Base-by-base conservation (phyloP, 2,797 vertebrate genomes). In the Microtus agrestis region DNA sequence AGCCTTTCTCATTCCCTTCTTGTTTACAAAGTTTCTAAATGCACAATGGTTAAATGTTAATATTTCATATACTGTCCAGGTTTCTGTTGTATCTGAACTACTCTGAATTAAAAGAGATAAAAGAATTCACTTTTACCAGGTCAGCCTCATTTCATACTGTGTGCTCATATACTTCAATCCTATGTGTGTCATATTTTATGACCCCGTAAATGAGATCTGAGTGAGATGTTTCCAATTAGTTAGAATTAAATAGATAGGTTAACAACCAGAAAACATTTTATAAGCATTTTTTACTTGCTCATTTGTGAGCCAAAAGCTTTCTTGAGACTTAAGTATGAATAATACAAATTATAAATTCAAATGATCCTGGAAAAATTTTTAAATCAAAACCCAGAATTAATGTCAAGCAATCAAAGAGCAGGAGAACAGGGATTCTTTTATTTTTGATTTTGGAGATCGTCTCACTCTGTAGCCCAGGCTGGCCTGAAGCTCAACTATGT, bases 241-340 rank as follows among this genome's bases (percentile, higher is more conserved):
- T 94, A 87, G 43, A 91, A 5, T 76, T 94, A 91, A 76, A 95
- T 23, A 92, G 76, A 95, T 25, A 84, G 69, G 71, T 61, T 61
- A 91, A 93, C 17, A 95, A 78, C 48, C 69, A 91, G 29, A 89
- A 91, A 93, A 92, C 9, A 92, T 86, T 76, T 87, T 56, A 82
- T 78, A 80, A 79, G 59, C 21, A 76, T 89, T 93, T 95, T 88
- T 95, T n/a, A 6, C 48, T 91, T 91, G 48, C 17, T 78, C 54
- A 61, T 91, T 95, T 92, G 29, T 80, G 37, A 88, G 71, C 6
- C 56, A 78, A 93, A 79, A 96, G 56, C 17, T 93, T 96, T 94
- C 92, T 87, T 93, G 48, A 94, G 76, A 90, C 34, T 94, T 86
- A 94, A 79, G 67, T n/a, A 80, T 48, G 29, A 73, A 12, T 82